Base-by-base conservation (phyloP, 2,888 invertebrate species). In the Phrixothrix hirtus region DNA sequence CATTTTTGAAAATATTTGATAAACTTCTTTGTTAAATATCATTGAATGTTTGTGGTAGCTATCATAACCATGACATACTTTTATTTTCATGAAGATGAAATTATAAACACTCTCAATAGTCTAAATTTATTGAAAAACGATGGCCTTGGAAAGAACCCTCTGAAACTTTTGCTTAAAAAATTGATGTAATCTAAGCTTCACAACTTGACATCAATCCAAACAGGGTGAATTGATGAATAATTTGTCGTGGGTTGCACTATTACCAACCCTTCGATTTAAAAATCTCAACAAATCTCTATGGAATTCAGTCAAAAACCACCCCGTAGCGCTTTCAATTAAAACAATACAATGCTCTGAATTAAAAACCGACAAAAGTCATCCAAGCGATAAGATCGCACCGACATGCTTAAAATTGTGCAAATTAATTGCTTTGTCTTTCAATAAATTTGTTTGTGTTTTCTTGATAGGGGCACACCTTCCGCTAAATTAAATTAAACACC, bases 341-440 rank as follows among this genome's bases (percentile, higher is more conserved):
- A 46, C 43, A 53, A 58, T 57, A 62, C 61, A 63, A 63, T 48
- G 52, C 27, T 11, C 12, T 10, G 29, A 37, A 34, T 52, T 56
- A 48, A 48, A 39, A 48, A 52, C 41, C 44, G 46, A 46, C 41
- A 9, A 37, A 44, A 50, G 26, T 31, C 55, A 42, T 27, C 34
- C 44, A 55, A 58, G 62, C 60, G 58, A 57, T 49, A 60, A 62
- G 46, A 62, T 57, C 56, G 55, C 35, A 27, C 17, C 51, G 60
- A 61, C 60, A 56, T 60, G 60, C 41, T 52, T 52, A 62, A 50
- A 56, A 57, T 57, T 52, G 59, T 58, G 60, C 60, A 57, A 61
- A 61, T 41, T 57, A 62, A 62, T 57, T 47, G 60, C 56, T 53
- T 58, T 59, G 57, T 62, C 45, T 31, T 39, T 38, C 38, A 34